Conservation (phyloP, 2,888 invertebrate genomes). For the Mamestra brassicae region DNA sequence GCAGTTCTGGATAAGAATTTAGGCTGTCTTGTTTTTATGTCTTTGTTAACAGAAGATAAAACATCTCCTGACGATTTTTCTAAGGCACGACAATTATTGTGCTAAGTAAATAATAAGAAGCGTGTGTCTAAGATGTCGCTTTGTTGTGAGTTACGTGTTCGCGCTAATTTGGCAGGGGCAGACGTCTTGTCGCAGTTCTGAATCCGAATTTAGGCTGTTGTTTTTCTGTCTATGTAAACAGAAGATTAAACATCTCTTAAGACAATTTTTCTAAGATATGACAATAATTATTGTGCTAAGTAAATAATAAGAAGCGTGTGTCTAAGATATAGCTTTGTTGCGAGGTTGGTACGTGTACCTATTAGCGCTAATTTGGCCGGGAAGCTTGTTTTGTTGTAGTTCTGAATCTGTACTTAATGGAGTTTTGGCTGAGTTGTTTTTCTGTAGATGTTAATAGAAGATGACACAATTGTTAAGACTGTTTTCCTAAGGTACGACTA, state of each 20-base stretch:
- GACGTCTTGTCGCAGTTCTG: slow-evolving; percentile 9
- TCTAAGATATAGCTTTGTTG: slow-evolving; percentile 69
- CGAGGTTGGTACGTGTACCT: slow-evolving; percentile 29
- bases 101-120: slow-evolving; percentile 77
- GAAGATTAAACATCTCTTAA: background rate
- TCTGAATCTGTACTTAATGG: background rate
- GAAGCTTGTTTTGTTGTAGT: slow-evolving; percentile 10
- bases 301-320: slow-evolving; percentile 73
- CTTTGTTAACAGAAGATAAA: too few relatives aligned
- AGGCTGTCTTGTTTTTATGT: background rate
- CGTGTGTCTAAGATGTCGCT: slow-evolving; percentile 73
- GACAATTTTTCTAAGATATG: background rate
- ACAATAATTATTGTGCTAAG: slow-evolving; percentile 72
- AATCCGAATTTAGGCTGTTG: background rate
- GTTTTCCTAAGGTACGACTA: too few relatives aligned
- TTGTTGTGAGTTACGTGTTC: slow-evolving; percentile 41
- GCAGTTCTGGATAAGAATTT: background rate
- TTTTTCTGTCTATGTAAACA: too few relatives aligned
- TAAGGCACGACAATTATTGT: slow-evolving; percentile 21
- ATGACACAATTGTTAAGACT: background rate
- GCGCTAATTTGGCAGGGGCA: too few relatives aligned
- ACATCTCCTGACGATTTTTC: background rate
- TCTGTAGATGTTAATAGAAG: too few relatives aligned
- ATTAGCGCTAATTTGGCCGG: slow-evolving; percentile 35
- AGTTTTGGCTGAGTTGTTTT: background rate